Conservation (phyloP, 2,797 vertebrate genomes). For the Loriculus beryllinus region DNA sequence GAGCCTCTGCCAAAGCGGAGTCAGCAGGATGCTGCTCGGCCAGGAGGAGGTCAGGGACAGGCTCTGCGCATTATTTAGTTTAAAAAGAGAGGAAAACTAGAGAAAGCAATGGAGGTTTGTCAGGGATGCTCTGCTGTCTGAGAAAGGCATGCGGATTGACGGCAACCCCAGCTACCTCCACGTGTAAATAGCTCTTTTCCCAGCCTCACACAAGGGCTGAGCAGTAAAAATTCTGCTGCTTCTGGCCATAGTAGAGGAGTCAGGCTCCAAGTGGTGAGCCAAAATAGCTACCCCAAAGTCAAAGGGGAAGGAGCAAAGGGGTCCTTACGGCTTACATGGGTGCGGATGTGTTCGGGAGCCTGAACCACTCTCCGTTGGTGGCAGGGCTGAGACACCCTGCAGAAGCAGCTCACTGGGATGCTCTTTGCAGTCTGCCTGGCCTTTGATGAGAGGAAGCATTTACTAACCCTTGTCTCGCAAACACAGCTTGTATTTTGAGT, state of each 20-base stretch:
- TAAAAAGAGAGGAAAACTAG: neutral
- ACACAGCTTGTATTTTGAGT: neutral
- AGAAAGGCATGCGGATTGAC: neutral
- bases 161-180: neutral
- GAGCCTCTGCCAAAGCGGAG: neutral
- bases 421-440: fast-evolving
- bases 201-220: neutral
- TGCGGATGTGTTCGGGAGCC: fast-evolving
- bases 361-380: neutral
- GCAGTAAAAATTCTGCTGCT: neutral
- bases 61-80: neutral
- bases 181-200: neutral
- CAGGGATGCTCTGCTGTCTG: neutral
- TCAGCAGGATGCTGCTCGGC: constrained; percentile 54
- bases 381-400: neutral
- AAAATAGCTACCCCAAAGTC: neutral
- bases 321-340: neutral
- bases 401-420: fast-evolving
- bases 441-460: neutral
- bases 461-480: neutral
- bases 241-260: neutral
- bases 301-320: neutral
- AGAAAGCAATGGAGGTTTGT: neutral
- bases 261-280: fast-evolving
- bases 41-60: constrained; percentile 41